Evolutionary conservation across 1,140 invertebrate genomes (phyloP).

Genomic region (Lycorma delicatula): DNA sequence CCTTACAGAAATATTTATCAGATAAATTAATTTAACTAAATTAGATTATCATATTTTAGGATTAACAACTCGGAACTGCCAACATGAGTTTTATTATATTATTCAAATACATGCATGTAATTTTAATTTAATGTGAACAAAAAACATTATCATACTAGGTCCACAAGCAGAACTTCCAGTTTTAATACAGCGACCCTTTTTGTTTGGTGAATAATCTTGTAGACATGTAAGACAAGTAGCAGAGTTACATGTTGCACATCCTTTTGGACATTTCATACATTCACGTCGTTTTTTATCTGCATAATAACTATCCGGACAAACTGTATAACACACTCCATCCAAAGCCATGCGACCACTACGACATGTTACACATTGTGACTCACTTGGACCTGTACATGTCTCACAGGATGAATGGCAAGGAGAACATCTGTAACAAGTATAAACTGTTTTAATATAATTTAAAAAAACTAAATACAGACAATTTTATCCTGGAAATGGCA

Average conservation of each 20-base stretch:
- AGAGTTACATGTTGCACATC: conserved; percentile 60
- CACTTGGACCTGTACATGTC: conserved; percentile 67
- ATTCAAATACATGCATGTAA: too few species aligned
- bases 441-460: too few species aligned
- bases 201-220: conserved; percentile 59
- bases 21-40: too few species aligned
- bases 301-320: conserved; percentile 61
- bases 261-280: conserved; percentile 61
- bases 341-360: conserved; percentile 29
- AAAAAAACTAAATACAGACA: neutral
- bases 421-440: conserved; percentile 57
- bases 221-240: conserved; percentile 57
- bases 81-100: too few species aligned
- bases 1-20: too few species aligned
- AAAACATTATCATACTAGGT: too few species aligned
- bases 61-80: too few species aligned
- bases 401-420: conserved; percentile 69
- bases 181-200: conserved; percentile 58
- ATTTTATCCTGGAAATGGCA: too few species aligned
- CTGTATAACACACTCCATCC: conserved; percentile 38
- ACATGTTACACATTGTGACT: conserved; percentile 59
- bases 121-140: too few species aligned
- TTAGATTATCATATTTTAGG: too few species aligned
- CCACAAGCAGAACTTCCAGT: conserved; percentile 55
- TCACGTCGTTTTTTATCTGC: conserved; percentile 65